Evolutionary conservation across 2,888 invertebrate genomes (phyloP), one percentile per base, ranked within the genome.

Genomic region (Dysmachus trigonus): DNA sequence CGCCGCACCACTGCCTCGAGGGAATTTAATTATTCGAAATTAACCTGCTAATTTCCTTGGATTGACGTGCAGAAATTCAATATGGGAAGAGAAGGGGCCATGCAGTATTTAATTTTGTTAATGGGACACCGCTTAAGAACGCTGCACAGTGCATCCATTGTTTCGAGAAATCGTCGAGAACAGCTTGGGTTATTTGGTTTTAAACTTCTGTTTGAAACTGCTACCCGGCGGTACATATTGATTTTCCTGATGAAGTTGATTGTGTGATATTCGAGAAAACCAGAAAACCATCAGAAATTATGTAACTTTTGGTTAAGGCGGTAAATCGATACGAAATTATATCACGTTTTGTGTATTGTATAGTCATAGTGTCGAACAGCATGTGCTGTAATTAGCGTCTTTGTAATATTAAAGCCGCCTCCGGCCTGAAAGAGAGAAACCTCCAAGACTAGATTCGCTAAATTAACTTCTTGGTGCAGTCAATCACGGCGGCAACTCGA

Each of bases 391-490:
- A 62, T 62, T 62, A 62, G 62, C 22, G 10, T 62, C 62, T 62
- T 62, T 62, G 62, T 7, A 62, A 62, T 22, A 27, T 27, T 62
- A 62, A n/a, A 62, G 62, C 62, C 62, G 27, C 27, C 62, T 62
- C 13, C 22, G 18, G 10, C 10, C 62, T 10, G 10, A 13, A n/a
- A 5, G 27, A 62, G 62, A 62, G 62, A 22, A 62, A 62, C 18
- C 22, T 27, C 10, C 1, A 62, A 62, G 62, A 62, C 18, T 51
- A 22, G 30, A 79, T 41, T 62, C 30, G 33, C 79, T 79, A 79
- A 79, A 79, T 51, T 47, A 51, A 79, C 79, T 79, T 51, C 51
- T 79, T 79, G 53, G 82, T 71, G 38, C 82, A 82, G 18, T 62
- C 27, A 62, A 82, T 62, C 71, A 71, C 82, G 13, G 18, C 62